Conservation (phyloP, 2,797 vertebrate genomes). For the Enteromius argenteus region DNA sequence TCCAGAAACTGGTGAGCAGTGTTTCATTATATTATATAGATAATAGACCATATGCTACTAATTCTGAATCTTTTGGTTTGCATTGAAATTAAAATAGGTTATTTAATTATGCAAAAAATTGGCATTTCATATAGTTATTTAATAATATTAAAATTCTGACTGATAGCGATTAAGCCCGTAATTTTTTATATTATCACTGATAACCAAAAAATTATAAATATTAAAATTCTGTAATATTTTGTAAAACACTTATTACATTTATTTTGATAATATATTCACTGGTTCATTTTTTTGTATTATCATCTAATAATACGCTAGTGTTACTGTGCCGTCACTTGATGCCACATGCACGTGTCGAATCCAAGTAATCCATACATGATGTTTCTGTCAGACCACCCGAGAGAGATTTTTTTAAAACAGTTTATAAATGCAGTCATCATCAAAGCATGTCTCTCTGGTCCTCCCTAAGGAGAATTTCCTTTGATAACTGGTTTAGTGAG, state of each 20-base stretch:
- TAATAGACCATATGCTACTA: neutral
- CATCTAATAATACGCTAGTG: neutral
- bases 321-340: neutral
- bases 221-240: neutral
- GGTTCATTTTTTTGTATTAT: neutral
- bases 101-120: neutral
- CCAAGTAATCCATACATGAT: constrained; percentile 35
- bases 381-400: constrained; percentile 32
- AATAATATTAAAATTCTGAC: neutral
- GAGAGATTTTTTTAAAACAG: neutral
- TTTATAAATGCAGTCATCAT: constrained; percentile 22
- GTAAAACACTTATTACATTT: too few relatives aligned
- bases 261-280: neutral
- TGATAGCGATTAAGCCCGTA: neutral
- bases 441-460: constrained; percentile 35
- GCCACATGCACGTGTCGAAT: constrained; percentile 24
- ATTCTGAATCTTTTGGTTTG: neutral
- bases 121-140: neutral
- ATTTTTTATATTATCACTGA: neutral
- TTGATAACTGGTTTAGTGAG: constrained; percentile 50
- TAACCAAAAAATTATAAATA: neutral
- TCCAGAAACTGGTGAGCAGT: constrained; percentile 92
- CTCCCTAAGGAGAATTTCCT: constrained; percentile 41
- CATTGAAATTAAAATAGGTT: neutral
- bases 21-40: neutral